A percentile compares a stretch with the other conserved stretches of the same genome.
Conservation (phyloP, 1,140 invertebrate genomes). For the Caenorhabditis brenneri region DNA sequence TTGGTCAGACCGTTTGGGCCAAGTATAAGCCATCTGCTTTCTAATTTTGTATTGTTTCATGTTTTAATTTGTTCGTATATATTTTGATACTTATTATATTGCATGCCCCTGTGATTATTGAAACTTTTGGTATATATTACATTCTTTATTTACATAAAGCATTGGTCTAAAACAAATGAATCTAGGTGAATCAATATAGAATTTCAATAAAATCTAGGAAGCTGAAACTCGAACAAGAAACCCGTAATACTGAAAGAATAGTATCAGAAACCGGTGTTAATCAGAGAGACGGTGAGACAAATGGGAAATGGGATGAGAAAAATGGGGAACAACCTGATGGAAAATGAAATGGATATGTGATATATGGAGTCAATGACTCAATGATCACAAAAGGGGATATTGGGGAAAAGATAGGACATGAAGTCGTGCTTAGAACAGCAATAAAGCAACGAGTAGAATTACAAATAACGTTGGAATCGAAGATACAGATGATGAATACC, state of each 20-base stretch:
- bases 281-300: not conserved
- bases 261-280: not conserved
- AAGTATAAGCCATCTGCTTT: slow-evolving; percentile 52
- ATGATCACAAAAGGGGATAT: slow-evolving; percentile 22
- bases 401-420: not conserved
- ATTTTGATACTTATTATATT: not conserved
- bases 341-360: not conserved
- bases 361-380: not conserved
- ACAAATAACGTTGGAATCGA: not conserved
- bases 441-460: not conserved
- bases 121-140: not conserved
- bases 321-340: slow-evolving; percentile 13
- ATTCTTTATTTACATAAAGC: not conserved
- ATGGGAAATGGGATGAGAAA: not conserved
- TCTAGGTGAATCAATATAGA: not conserved
- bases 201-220: not conserved
- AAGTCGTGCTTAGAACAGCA: not conserved
- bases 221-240: not conserved
- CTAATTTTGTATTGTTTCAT: slow-evolving; percentile 2
- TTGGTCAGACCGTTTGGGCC: slow-evolving; percentile 51
- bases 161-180: not conserved
- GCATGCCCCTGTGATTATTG: not conserved
- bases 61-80: not conserved
- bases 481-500: not conserved
- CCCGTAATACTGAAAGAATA: not conserved